Evolutionary conservation across 2,797 vertebrate genomes (phyloP), one percentile per base, ranked within the genome.

Genomic region (Loriculus beryllinus): DNA sequence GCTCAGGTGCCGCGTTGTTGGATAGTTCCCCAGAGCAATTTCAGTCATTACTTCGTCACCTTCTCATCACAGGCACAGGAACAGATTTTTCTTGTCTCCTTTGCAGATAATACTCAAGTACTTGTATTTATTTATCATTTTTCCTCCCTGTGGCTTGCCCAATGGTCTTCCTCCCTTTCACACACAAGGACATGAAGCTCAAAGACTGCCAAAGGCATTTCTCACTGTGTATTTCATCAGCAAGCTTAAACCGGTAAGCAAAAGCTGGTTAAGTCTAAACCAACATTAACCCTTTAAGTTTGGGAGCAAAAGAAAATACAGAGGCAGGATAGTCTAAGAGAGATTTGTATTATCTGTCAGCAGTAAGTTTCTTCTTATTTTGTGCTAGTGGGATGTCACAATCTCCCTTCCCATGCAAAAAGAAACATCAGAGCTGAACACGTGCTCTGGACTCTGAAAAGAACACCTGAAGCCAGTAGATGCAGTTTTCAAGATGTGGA

Each of bases 21-120:
- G 63, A 49, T 62, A 54, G 88, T 33, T 82, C 82, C 94, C 92
- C 74, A 93, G 67, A 92, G 90, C 81, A 76, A 82, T 79, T 91
- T n/a, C 75, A 91, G 63, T 86, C 77, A 88, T 88, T 92, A 56
- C 35, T 84, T 81, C 69, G 65, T 83, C 47, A 51, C 59, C 80
- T 76, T 57, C 88, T 90, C 80, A 82, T 95, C 70, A 67, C 2
- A 26, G 35, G 12, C 70, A 64, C 2, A 76, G 59, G 22, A 82
- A 82, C 28, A 51, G 59, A 91, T 82, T 91, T 88, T 90, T 86
- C 65, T 90, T 70, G 54, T 69, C 63, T 70, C 59, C 2, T 56
- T 90, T 0, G 2, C 20, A 90, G 67, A 76, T 79, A 59, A 43
- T 63, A 82, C 88, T 84, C 31, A 69, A 82, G 43, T 29, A 56